phyloP scores from a whole-genome alignment of 2,797 vertebrate genomes.

The Cichlasoma orientale region DNA sequence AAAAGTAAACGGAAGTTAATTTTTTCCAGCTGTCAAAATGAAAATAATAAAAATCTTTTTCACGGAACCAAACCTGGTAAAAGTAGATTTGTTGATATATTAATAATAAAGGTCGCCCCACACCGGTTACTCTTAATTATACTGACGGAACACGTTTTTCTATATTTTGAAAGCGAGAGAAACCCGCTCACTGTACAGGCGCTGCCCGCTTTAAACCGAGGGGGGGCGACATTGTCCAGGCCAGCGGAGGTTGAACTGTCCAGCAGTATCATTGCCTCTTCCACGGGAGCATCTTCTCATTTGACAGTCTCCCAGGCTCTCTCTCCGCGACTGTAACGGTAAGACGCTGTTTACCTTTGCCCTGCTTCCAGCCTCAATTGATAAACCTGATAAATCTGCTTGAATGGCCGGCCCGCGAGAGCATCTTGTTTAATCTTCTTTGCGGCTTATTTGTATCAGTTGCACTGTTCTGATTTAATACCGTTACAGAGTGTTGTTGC shows the following conservation, averaged over 20 bases:
- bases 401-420: not conserved
- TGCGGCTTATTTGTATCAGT: constrained; percentile 21
- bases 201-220: not conserved
- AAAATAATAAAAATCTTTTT: not conserved
- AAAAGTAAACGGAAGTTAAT: not conserved
- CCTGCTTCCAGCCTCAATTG: not conserved
- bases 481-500: constrained; percentile 36
- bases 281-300: constrained; percentile 67
- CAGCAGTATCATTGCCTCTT: constrained; percentile 59
- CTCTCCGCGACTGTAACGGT: constrained; percentile 63
- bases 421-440: not conserved
- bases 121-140: not conserved
- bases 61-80: not conserved
- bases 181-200: not conserved
- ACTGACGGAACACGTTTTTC: not conserved
- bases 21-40: not conserved
- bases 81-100: not conserved
- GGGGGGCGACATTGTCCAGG: constrained; percentile 55
- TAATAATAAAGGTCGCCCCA: not conserved
- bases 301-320: constrained; percentile 57
- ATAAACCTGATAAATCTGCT: not conserved
- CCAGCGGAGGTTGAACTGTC: constrained; percentile 2
- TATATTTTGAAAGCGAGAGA: not conserved
- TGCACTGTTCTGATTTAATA: constrained; percentile 33
- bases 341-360: constrained; percentile 54